phyloP scores from a whole-genome alignment of 2,797 vertebrate genomes.

The Artibeus lituratus region DNA sequence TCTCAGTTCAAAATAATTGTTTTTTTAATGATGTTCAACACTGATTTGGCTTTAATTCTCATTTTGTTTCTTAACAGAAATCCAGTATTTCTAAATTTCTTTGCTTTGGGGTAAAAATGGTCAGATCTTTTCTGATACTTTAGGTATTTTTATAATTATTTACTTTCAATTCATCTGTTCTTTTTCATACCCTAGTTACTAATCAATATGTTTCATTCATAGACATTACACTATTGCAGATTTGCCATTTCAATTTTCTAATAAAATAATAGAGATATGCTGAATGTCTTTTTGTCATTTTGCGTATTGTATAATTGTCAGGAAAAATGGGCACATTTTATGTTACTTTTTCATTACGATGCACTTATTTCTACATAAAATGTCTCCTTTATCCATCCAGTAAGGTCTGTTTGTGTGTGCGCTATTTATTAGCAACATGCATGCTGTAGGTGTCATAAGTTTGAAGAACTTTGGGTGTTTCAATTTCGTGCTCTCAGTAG shows the following conservation, averaged over 20 bases:
- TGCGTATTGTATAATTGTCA: neutral
- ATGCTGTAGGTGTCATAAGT: neutral
- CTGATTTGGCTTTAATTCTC: neutral
- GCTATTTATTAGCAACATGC: neutral
- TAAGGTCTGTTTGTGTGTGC: neutral
- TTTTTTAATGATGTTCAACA: neutral
- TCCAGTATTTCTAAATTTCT: neutral
- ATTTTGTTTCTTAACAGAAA: neutral
- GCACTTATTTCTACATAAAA: neutral
- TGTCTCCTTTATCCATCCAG: neutral
- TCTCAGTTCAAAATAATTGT: conserved; percentile 1
- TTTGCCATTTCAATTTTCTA: neutral
- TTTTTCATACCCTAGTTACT: neutral
- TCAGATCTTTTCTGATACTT: neutral
- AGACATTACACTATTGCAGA: neutral
- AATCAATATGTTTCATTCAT: neutral
- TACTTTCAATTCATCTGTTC: neutral
- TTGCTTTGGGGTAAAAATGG: neutral
- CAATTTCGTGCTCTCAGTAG: neutral
- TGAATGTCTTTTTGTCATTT: neutral
- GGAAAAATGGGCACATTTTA: neutral
- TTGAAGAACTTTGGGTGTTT: neutral
- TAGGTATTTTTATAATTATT: neutral
- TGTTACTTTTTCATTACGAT: neutral
- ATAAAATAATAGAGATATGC: neutral